These are phyloP conservation scores for Spea multiplicata DNA, from an alignment of 2,113 vertebrate genomes.

Conservation along the genomic window DNA sequence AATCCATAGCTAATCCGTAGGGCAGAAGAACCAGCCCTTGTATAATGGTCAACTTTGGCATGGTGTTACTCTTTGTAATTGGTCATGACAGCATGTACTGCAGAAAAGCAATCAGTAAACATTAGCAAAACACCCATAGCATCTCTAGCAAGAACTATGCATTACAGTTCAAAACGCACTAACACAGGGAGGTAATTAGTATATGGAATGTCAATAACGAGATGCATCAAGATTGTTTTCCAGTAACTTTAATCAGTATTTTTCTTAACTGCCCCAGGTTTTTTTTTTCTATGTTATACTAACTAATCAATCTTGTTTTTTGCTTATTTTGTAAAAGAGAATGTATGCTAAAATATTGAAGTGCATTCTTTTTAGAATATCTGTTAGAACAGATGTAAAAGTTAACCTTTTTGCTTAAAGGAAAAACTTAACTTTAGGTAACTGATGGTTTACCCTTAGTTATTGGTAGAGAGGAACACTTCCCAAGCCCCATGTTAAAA, in stretches of 20 bases:
- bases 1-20: conserved; percentile 76
- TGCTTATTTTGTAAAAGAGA: too few relatives aligned
- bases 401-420: too few relatives aligned
- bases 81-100: conserved; percentile 46
- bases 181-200: conserved; percentile 43
- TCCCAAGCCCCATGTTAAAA: too few relatives aligned
- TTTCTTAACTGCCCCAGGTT: conserved; percentile 9
- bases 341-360: too few relatives aligned
- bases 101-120: conserved; percentile 50
- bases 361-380: too few relatives aligned
- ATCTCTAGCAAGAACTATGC: conserved; percentile 40
- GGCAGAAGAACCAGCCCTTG: conserved; percentile 63
- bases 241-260: conserved; percentile 34
- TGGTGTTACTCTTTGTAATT: conserved; percentile 49
- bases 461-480: too few relatives aligned
- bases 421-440: too few relatives aligned
- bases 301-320: too few relatives aligned
- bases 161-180: conserved; percentile 35
- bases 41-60: conserved; percentile 64
- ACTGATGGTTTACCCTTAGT: too few relatives aligned
- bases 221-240: conserved; percentile 43
- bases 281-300: not conserved
- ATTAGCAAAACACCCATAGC: conserved; percentile 41
- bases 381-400: too few relatives aligned
- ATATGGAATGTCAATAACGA: conserved; percentile 42